Conservation (phyloP, 2,113 vertebrate genomes). For the Dendropsophus ebraccatus region DNA sequence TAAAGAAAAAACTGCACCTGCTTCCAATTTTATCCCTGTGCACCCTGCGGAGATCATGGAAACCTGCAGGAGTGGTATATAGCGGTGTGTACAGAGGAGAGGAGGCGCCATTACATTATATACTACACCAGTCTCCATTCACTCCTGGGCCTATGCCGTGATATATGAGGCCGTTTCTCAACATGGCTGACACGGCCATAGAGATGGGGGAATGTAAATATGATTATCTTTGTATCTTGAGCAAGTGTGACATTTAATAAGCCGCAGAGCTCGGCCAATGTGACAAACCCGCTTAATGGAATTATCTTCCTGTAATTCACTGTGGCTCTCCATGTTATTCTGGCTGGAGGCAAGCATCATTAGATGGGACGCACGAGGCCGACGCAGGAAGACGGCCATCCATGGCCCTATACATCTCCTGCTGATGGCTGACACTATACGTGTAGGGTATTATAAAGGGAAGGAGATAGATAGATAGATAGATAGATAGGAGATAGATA, state of each 20-base stretch:
- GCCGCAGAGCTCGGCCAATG: neutral
- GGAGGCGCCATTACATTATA: neutral
- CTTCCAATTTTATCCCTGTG: neutral
- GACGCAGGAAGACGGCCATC: neutral
- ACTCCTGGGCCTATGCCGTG: neutral
- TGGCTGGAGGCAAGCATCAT: neutral
- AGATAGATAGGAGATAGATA: too few species aligned
- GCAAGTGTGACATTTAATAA: constrained; percentile 49
- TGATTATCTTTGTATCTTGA: constrained; percentile 31
- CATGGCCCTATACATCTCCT: too few species aligned
- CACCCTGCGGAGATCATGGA: neutral
- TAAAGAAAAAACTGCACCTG: too few species aligned
- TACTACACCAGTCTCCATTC: neutral
- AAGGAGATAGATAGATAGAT: too few species aligned
- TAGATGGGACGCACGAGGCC: neutral
- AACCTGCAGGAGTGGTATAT: neutral
- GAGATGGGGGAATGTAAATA: neutral
- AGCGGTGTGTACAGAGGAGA: too few species aligned
- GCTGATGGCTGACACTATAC: too few species aligned
- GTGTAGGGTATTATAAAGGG: too few species aligned
- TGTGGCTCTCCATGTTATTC: constrained; percentile 14
- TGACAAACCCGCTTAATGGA: constrained; percentile 25
- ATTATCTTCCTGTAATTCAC: constrained; percentile 42
- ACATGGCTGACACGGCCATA: neutral
- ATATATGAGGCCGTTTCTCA: neutral